Base-by-base conservation (phyloP, 2,113 vertebrate genomes). In the Pagrus major region DNA sequence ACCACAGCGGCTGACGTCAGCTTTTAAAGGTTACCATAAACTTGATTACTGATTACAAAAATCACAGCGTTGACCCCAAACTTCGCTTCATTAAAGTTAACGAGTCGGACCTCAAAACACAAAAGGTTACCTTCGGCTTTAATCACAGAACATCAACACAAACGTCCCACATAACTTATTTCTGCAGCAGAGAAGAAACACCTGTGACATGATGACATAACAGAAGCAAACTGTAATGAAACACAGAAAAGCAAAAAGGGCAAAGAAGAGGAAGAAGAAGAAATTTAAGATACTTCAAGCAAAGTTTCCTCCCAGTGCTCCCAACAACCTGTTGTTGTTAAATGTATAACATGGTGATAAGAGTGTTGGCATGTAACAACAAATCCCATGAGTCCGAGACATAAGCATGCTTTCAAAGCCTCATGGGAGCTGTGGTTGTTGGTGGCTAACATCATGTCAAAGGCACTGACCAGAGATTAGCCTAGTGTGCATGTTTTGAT, bases 1-100 rank as follows among this genome's bases (percentile, higher is more conserved):
- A 77, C 56, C 35, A 44, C 78, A 76, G 82, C 27, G 20, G 51
- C 69, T 87, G 82, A 80, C 69, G 80, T 86, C 76, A 77, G 55
- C 72, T 78, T 65, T 67, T 75, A 80, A 84, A 84, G 83, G 88
- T 84, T 78, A 86, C 54, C 69, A 25, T 23, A 69, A 76, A 58
- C 75, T 33, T 83, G 21, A 60, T 83, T 47, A 55, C 31, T 18
- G n/a, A 58, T 27, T 54, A 23, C 0, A 35, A 56, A 58, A 58
- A 44, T 33, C 27, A 33, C 39, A 49, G 56, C 71, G 76, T 83
- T 85, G 72, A 80, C 68, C 64, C 85, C 73, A 90, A 88, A 88
- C 80, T 72, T 67, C 71, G 63, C 58, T 68, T 86, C 80, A 84
- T 84, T 86, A 86, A 41, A 65, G 68, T 29, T 78, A 81, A 75